Evolutionary conservation across 1,140 invertebrate genomes (phyloP), one percentile per base, ranked within the genome.

Genomic region (Wiebesia pumilae): DNA sequence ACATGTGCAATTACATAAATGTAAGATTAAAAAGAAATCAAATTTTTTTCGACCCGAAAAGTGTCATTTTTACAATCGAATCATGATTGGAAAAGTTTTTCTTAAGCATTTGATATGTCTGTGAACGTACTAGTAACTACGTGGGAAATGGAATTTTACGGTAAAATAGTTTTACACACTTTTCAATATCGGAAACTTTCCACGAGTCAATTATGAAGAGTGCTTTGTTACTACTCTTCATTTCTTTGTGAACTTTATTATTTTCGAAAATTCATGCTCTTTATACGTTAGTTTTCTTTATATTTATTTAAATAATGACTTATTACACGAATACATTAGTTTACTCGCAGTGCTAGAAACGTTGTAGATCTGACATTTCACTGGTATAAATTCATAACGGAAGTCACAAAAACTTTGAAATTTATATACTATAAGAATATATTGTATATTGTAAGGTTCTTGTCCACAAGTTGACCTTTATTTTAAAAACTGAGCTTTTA

Each of bases 181-280:
- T 81, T 85, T 71, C 33, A 12, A 10, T 80, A 47, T 75, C 67
- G 71, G 77, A 77, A 67, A 40, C 1, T 40, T 27, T 30, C 9
- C 65, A 24, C 43, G 21, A 14, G 43, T 83, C 81, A 78, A 87
- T 87, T 87, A 83, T 24, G 33, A 78, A 77, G 75, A 86, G 81
- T 81, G 79, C 78, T 16, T 83, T 67, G 73, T 77, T 58, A 82
- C 67, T 86, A 86, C 35, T 65, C n/a, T 71, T 81, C 85, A 62
- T 85, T 85, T 85, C 71, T 40, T 86, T 85, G 33, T 43, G 47
- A 81, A 35, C 24, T 65, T 58, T 62, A n/a, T 81, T 35, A 54
- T 85, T 80, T 54, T 62, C 35, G 6, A 38, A 62, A 71, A 54
- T 33, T 75, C 30, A 54, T 85, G 19, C 65, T 12, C 4, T 35